Conservation (phyloP, 92 coral and sea anemone species). For the Hydrozoanthus gracilis region DNA sequence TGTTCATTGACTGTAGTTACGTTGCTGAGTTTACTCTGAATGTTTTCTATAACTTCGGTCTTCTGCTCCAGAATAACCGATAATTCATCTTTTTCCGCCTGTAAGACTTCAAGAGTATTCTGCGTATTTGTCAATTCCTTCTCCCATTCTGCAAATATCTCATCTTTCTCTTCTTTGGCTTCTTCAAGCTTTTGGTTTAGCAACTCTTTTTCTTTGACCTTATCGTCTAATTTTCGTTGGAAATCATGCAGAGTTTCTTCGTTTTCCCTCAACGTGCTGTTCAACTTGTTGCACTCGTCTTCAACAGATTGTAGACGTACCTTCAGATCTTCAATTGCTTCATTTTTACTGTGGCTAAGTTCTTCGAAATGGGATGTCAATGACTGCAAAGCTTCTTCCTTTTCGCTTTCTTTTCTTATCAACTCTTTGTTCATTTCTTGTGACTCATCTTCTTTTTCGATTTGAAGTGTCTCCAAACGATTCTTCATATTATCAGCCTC, state of each 20-base stretch:
- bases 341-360: conserved; percentile 46
- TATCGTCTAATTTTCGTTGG: conserved; percentile 15
- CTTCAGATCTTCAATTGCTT: conserved; percentile 42
- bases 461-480: conserved; percentile 40
- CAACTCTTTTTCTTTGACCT: conserved; percentile 36
- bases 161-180: conserved; percentile 54
- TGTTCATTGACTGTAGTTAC: conserved; percentile 3
- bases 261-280: conserved; percentile 51
- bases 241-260: conserved; percentile 39
- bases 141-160: conserved; percentile 43
- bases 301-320: conserved; percentile 53
- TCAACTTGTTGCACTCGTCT: conserved; percentile 62
- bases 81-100: background rate
- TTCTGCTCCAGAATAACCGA: background rate
- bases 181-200: conserved; percentile 46
- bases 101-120: background rate
- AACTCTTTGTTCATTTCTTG: conserved; percentile 40
- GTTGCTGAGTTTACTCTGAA: background rate
- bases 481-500: conserved; percentile 38
- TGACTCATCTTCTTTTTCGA: conserved; percentile 21
- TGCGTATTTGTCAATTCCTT: conserved; percentile 23
- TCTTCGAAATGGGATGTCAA: conserved; percentile 59
- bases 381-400: conserved; percentile 49
- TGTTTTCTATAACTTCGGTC: background rate
- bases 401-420: conserved; percentile 40